Base-by-base conservation (phyloP, 2,888 invertebrate genomes). In the Drosophila diplacantha region DNA sequence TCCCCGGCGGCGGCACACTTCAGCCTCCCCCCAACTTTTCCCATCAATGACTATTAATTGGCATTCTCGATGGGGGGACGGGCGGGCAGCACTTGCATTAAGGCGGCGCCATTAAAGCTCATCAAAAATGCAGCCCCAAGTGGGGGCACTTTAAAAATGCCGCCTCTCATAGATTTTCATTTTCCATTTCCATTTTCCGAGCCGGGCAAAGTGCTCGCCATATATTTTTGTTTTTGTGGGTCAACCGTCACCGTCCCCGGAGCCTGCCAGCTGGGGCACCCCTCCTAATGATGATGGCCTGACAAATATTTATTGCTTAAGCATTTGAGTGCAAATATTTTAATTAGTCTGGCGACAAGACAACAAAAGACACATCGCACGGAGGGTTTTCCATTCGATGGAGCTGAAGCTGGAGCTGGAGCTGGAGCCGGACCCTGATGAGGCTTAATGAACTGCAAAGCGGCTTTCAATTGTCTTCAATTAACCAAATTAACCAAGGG, bases 281-380 rank as follows among this genome's bases (percentile, higher is more conserved):
- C 29, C 26, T 18, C 44, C 58, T 78, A 83, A 78, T 78, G 78
- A 83, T 81, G 78, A 78, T 78, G 62, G 78, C 78, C 83, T 79
- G 78, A 79, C 83, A 79, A 79, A 79, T 79, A 80, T 80, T 80
- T 80, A 80, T 80, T 83, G 82, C 84, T 73, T 69, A 75, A 83
- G 76, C 82, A 74, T 80, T 83, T 83, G 84, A 80, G 84, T 83
- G 84, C 84, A 80, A 83, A 80, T 83, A 80, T 80, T 80, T 80
- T 83, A 80, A 80, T 80, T 80, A 83, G 82, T 72, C 76, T 72
- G 78, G 72, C 78, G 81, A 83, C 83, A 72, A 69, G 60, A 49
- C 69, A 67, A 66, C 60, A 68, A 52, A 55, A 52, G 41, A 41
- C 11, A 16, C 38, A 46, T 26, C 38, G 29, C 12, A 1, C n/a